Evolutionary conservation across 2,888 invertebrate genomes (phyloP).

Genomic region (Chrysolina haemoptera): DNA sequence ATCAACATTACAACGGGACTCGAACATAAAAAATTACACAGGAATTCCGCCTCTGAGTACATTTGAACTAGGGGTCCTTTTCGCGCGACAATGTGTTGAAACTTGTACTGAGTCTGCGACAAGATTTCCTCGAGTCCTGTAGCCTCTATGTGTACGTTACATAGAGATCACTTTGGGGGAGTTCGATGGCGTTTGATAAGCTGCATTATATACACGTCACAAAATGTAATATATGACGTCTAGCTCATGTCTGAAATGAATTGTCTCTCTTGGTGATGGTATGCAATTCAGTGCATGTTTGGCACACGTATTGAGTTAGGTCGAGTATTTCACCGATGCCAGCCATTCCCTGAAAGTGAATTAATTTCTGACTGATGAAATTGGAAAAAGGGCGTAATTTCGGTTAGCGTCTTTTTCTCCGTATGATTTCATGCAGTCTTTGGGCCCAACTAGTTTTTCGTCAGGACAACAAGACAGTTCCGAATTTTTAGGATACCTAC

Average conservation of each 20-base stretch:
- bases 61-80: not conserved
- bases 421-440: too few species aligned
- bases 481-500: too few species aligned
- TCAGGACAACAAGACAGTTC: too few species aligned
- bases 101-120: not conserved
- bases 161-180: conserved; percentile 32
- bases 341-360: conserved; percentile 1
- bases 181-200: conserved; percentile 41
- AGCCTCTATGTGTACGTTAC: conserved; percentile 24
- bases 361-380: not conserved
- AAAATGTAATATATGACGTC: conserved; percentile 31
- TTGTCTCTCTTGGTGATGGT: conserved; percentile 19
- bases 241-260: conserved; percentile 32
- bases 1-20: not conserved
- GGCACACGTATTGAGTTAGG: conserved; percentile 17
- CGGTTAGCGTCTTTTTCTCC: too few species aligned
- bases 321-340: conserved; percentile 1
- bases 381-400: not conserved
- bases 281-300: conserved; percentile 20
- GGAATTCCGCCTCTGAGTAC: not conserved
- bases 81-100: not conserved
- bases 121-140: not conserved
- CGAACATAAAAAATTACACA: not conserved
- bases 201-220: conserved; percentile 37
- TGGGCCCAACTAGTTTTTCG: too few species aligned